A percentile compares a stretch with the other conserved stretches of the same genome.
Conservation (phyloP, 2,888 invertebrate species). For the Taenaris catops region DNA sequence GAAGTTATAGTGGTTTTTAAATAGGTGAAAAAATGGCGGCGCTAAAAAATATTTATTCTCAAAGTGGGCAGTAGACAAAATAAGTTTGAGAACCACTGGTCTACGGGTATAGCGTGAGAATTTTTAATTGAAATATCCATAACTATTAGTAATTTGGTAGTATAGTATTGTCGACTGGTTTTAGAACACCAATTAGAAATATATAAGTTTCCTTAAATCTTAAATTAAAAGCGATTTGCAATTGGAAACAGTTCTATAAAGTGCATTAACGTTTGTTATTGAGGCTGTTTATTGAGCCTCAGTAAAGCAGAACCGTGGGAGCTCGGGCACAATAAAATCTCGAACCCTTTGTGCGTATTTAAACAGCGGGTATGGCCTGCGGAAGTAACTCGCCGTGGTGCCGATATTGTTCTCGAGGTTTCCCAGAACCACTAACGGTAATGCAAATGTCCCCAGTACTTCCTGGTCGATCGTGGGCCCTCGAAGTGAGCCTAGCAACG, state of each 20-base stretch:
- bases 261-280: constrained; percentile 11
- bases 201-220: too few relatives aligned
- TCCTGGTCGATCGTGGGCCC: constrained; percentile 49
- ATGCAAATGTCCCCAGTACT: constrained; percentile 59
- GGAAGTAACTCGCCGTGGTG: constrained; percentile 40
- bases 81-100: too few relatives aligned
- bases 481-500: constrained; percentile 40
- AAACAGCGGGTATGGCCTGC: constrained; percentile 36
- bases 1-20: too few relatives aligned
- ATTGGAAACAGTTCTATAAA: constrained; percentile 10
- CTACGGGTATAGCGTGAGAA: too few relatives aligned
- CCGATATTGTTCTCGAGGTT: constrained; percentile 55
- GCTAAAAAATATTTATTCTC: too few relatives aligned
- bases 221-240: neutral
- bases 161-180: too few relatives aligned
- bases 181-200: too few relatives aligned
- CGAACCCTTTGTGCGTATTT: constrained; percentile 27
- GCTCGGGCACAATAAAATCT: constrained; percentile 25
- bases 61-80: too few relatives aligned
- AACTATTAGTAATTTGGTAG: too few relatives aligned
- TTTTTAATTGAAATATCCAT: too few relatives aligned
- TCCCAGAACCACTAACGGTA: constrained; percentile 63
- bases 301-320: constrained; percentile 25
- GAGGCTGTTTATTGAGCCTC: constrained; percentile 10
- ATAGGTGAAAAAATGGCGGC: too few relatives aligned